Percentiles rank a stretch among this genome's conserved stretches.
phyloP scores from a whole-genome alignment of 2,888 invertebrate species.

The Carterocephalus palaemon region DNA sequence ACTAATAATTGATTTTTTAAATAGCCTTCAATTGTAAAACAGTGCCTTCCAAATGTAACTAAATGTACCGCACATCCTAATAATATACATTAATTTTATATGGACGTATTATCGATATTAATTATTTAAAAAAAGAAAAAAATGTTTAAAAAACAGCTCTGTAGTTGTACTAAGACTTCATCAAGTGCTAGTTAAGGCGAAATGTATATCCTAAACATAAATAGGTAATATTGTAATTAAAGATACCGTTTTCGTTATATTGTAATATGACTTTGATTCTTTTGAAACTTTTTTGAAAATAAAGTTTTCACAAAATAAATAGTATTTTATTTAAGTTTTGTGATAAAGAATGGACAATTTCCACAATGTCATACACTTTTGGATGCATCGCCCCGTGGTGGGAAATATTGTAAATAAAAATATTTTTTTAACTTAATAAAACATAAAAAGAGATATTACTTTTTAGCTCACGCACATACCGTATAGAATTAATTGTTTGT shows the following conservation, averaged over 20 bases:
- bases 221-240: conserved; percentile 8
- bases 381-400: no score
- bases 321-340: conserved; percentile 14
- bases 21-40: neutral
- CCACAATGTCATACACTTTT: no score
- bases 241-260: conserved; percentile 46
- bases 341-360: no score
- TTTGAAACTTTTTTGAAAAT: conserved; percentile 66
- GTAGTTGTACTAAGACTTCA: conserved; percentile 14
- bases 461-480: no score
- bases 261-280: conserved; percentile 50
- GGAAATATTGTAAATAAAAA: no score
- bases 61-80: neutral
- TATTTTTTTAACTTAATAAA: no score
- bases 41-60: conserved; percentile 3
- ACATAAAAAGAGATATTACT: conserved; percentile 5
- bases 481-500: no score
- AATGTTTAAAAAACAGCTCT: conserved; percentile 10
- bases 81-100: no score
- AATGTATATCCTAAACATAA: conserved; percentile 39
- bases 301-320: conserved; percentile 56
- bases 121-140: neutral
- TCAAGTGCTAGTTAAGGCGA: conserved; percentile 34
- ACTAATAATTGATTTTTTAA: neutral
- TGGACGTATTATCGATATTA: no score